Conservation (phyloP, 2,888 invertebrate species). For the Eupithecia tripunctaria region DNA sequence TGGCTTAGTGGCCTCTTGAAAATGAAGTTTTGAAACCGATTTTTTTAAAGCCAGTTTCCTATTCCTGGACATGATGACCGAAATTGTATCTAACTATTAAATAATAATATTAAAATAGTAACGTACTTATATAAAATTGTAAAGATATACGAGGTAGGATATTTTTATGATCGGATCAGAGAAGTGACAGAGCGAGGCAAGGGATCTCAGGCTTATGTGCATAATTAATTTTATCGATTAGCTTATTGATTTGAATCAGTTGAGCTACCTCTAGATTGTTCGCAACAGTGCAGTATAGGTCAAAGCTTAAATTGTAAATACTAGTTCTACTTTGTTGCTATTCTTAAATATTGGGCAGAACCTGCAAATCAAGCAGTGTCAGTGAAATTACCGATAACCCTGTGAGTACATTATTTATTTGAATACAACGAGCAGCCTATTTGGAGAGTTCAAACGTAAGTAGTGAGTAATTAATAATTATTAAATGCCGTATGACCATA, state of each 20-base stretch:
- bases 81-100: too few relatives aligned
- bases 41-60: not conserved
- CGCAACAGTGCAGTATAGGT: not conserved
- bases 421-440: not conserved
- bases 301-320: not conserved
- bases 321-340: not conserved
- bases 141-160: not conserved
- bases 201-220: not conserved
- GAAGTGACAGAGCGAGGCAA: not conserved
- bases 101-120: not conserved
- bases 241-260: not conserved
- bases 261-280: not conserved
- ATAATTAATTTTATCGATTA: not conserved
- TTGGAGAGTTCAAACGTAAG: not conserved
- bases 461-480: not conserved
- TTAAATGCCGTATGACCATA: not conserved
- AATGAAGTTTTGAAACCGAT: not conserved
- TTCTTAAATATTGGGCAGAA: too few relatives aligned
- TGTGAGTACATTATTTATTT: not conserved
- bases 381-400: too few relatives aligned
- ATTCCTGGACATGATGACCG: not conserved
- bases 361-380: too few relatives aligned
- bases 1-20: not conserved
- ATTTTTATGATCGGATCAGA: not conserved
- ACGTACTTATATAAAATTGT: not conserved